Evolutionary conservation across 1,140 invertebrate species (phyloP).

Genomic region (Colletes latitarsis): DNA sequence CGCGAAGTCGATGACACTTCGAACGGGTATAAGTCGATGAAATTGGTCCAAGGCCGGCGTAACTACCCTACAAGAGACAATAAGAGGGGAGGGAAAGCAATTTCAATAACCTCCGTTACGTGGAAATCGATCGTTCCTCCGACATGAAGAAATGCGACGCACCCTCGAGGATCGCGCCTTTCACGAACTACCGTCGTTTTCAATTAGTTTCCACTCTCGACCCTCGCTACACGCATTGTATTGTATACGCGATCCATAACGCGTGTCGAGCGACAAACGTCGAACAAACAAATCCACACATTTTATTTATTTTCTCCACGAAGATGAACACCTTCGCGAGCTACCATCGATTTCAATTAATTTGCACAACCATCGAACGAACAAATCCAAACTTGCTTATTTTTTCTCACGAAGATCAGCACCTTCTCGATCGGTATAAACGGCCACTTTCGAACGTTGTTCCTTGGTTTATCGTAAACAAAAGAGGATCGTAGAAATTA

Average conservation of each 20-base stretch:
- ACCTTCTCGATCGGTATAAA: too few species aligned
- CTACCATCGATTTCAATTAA: too few species aligned
- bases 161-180: neutral
- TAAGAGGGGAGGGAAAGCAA: slow-evolving; percentile 4
- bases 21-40: neutral
- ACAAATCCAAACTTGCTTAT: too few species aligned
- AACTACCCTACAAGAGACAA: slow-evolving; percentile 10
- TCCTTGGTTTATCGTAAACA: neutral
- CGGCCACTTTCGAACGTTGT: too few species aligned
- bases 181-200: neutral
- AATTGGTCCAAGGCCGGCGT: slow-evolving; percentile 11
- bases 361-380: too few species aligned
- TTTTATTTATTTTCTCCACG: too few species aligned
- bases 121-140: slow-evolving; percentile 27
- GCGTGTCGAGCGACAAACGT: slow-evolving; percentile 14
- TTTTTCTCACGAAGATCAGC: too few species aligned
- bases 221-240: too few species aligned
- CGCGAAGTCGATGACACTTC: neutral
- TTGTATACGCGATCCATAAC: neutral
- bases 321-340: too few species aligned
- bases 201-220: neutral
- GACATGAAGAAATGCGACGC: neutral
- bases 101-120: slow-evolving; percentile 48
- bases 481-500: neutral
- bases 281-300: neutral